A percentile compares a stretch with the other conserved stretches of the same genome.
Conservation (phyloP, 2,888 invertebrate species). For the Pseudoips prasinana region DNA sequence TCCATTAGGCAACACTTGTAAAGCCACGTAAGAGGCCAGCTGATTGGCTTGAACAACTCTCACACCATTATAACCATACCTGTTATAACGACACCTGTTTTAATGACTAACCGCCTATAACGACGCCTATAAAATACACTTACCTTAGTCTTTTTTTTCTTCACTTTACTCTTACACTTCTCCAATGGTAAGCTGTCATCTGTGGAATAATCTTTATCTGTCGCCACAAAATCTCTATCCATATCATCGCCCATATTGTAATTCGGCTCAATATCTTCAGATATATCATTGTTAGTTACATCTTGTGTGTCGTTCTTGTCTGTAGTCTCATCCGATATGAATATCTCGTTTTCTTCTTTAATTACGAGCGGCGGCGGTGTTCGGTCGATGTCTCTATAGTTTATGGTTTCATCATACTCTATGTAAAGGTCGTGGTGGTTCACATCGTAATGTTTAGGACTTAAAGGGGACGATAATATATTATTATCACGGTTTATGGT, state of each 20-base stretch:
- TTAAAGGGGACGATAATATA: slow-evolving; percentile 35
- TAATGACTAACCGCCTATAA: too few relatives aligned
- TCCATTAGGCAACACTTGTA: too few relatives aligned
- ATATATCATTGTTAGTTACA: too few relatives aligned
- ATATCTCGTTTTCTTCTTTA: slow-evolving; percentile 33
- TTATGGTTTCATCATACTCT: slow-evolving; percentile 14
- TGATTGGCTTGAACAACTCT: too few relatives aligned
- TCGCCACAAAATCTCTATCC: slow-evolving; percentile 17
- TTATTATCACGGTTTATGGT: slow-evolving; percentile 46
- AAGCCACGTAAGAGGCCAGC: too few relatives aligned
- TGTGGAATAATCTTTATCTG: slow-evolving; percentile 41
- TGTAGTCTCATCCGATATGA: slow-evolving; percentile 18
- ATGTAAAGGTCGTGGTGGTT: slow-evolving; percentile 38
- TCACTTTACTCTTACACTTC: slow-evolving; percentile 33
- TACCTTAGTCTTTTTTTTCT: slow-evolving; percentile 11
- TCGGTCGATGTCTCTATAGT: slow-evolving; percentile 3
- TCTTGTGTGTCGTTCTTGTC: slow-evolving; percentile 10
- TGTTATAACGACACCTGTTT: too few relatives aligned
- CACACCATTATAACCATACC: too few relatives aligned
- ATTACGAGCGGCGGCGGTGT: slow-evolving; percentile 15
- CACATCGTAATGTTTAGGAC: slow-evolving; percentile 21
- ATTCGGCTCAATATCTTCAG: slow-evolving; percentile 2
- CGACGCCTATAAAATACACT: too few relatives aligned
- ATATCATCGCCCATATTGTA: slow-evolving; percentile 7
- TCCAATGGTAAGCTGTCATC: slow-evolving; percentile 56